phyloP scores from a whole-genome alignment of 2,888 invertebrate species.

The Noctua pronuba region DNA sequence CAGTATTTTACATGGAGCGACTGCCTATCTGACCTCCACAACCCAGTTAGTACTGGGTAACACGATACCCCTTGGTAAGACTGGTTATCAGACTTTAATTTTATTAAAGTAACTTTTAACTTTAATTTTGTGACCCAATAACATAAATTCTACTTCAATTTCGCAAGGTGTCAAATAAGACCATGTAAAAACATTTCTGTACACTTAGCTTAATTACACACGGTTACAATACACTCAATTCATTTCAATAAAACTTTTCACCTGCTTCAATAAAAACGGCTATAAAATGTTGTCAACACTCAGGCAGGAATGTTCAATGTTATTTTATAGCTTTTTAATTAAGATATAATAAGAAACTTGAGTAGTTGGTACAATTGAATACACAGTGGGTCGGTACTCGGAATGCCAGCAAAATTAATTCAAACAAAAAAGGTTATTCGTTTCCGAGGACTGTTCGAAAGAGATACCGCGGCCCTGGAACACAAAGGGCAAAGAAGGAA shows the following conservation, averaged over 20 bases:
- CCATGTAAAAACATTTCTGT: background rate
- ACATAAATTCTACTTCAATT: conserved; percentile 10
- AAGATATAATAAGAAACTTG: conserved; percentile 32
- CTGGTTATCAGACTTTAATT: too few relatives aligned
- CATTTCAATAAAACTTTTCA: conserved; percentile 38
- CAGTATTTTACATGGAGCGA: too few relatives aligned
- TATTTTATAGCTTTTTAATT: conserved; percentile 52
- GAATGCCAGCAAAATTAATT: background rate
- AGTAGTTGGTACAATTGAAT: conserved; percentile 14
- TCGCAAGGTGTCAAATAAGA: conserved; percentile 35
- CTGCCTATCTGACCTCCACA: too few relatives aligned
- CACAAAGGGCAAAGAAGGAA: too few relatives aligned
- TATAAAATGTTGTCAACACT: conserved; percentile 41
- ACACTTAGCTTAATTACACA: conserved; percentile 27
- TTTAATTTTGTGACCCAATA: background rate
- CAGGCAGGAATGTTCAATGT: conserved; percentile 35
- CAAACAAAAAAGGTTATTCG: background rate
- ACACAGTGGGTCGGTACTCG: background rate
- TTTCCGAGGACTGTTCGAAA: too few relatives aligned
- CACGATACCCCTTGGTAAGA: too few relatives aligned
- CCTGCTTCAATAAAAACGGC: conserved; percentile 50
- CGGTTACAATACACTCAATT: conserved; percentile 25
- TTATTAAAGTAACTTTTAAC: too few relatives aligned
- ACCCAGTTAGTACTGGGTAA: too few relatives aligned
- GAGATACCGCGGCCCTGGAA: too few relatives aligned